These are phyloP conservation scores for Poeciliopsis occidentalis DNA, from an alignment of 2,113 vertebrate genomes.

Conservation along the genomic window DNA sequence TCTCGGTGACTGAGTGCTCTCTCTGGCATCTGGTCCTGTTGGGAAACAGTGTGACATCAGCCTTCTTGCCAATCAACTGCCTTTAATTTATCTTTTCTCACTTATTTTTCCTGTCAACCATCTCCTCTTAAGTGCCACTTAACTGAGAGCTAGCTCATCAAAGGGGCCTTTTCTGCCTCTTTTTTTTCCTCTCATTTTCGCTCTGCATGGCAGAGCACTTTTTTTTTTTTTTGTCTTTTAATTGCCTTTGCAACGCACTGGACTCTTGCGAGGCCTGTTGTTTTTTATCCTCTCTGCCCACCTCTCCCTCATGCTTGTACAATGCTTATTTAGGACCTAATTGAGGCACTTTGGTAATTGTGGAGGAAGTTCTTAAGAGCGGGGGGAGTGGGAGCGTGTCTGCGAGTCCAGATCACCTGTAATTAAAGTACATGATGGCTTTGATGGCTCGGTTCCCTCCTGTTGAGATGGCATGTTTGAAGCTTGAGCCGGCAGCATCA, in stretches of 20 bases:
- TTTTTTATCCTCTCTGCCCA: slow-evolving; percentile 70
- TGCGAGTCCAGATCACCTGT: slow-evolving; percentile 80
- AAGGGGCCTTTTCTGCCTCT: slow-evolving; percentile 44
- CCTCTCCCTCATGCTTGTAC: slow-evolving; percentile 64
- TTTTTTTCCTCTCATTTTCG: slow-evolving; percentile 54
- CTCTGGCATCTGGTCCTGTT: slow-evolving; percentile 75
- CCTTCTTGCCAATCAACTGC: slow-evolving; percentile 71
- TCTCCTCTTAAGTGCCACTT: slow-evolving; percentile 72
- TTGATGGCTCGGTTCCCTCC: slow-evolving; percentile 76
- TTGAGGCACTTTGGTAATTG: slow-evolving; percentile 84
- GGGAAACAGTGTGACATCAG: slow-evolving; percentile 74
- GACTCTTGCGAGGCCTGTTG: slow-evolving; percentile 69
- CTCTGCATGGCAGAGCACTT: slow-evolving; percentile 69
- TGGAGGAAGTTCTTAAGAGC: slow-evolving; percentile 77
- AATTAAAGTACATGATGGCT: slow-evolving; percentile 85
- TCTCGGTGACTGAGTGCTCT: slow-evolving; percentile 71
- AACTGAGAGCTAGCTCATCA: slow-evolving; percentile 66
- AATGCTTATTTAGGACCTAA: slow-evolving; percentile 76
- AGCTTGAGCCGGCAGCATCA: slow-evolving; percentile 49
- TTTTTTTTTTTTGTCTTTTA: slow-evolving; percentile 72
- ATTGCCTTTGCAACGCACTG: slow-evolving; percentile 70
- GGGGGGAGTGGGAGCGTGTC: slow-evolving; percentile 64
- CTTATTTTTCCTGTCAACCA: slow-evolving; percentile 61
- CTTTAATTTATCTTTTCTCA: slow-evolving; percentile 70
- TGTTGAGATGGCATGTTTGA: slow-evolving; percentile 72